These are phyloP conservation scores for Cyrtorhinus lividipennis DNA, from an alignment of 1,140 invertebrate genomes.

Conservation along the genomic window DNA sequence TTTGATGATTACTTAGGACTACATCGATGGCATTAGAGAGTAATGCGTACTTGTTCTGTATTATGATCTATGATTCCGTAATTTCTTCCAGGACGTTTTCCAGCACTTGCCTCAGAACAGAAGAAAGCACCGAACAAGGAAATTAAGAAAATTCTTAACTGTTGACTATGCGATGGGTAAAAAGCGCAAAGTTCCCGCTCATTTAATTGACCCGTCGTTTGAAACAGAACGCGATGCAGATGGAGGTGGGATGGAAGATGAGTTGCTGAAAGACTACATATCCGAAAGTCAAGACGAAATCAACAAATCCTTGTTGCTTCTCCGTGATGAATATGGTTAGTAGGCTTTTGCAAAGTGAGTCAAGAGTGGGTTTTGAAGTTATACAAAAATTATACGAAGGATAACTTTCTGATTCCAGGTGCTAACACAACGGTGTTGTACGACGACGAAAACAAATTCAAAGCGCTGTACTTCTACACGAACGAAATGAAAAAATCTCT, in stretches of 20 bases:
- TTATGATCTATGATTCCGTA: no score
- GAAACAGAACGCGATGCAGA: neutral
- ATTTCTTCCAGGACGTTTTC: neutral
- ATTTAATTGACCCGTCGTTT: neutral
- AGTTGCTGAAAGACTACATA: neutral
- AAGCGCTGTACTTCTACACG: neutral
- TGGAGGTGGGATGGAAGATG: neutral
- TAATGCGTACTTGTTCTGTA: no score
- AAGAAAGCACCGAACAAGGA: neutral
- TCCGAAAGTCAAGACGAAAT: neutral
- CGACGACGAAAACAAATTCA: neutral
- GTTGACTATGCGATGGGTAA: neutral
- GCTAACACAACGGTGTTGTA: neutral
- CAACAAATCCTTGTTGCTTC: neutral
- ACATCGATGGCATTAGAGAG: no score
- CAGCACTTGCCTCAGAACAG: neutral
- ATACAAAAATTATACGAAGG: neutral
- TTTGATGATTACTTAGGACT: no score
- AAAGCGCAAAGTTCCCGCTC: neutral
- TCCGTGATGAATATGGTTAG: neutral
- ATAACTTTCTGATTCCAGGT: no score
- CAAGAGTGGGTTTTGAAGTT: neutral
- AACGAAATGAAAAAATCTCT: conserved; percentile 8
- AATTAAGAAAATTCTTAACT: neutral
- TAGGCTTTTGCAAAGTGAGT: neutral